Evolutionary conservation across 2,888 invertebrate species (phyloP).

Genomic region (Cephus sareptanus): DNA sequence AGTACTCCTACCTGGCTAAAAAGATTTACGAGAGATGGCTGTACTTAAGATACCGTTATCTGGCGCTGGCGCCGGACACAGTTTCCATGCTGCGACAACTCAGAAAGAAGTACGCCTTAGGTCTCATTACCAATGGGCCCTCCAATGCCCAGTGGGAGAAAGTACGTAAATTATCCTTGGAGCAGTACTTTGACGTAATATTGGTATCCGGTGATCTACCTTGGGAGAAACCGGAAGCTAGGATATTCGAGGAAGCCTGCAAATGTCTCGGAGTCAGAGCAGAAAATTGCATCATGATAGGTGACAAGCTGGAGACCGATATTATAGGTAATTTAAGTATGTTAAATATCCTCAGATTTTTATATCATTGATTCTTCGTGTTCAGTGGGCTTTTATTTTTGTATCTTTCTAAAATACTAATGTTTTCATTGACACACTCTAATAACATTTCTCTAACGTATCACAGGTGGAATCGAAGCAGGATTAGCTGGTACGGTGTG

Average conservation of each 20-base stretch:
- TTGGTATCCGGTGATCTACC: conserved; percentile 86
- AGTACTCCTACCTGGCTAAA: conserved; percentile 77
- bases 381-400: neutral
- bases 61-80: conserved; percentile 77
- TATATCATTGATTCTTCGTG: neutral
- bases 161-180: conserved; percentile 76
- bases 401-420: no score
- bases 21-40: conserved; percentile 83
- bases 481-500: conserved; percentile 83
- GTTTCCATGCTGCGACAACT: conserved; percentile 76
- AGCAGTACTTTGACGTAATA: conserved; percentile 81
- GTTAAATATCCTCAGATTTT: neutral
- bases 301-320: conserved; percentile 89
- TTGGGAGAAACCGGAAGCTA: conserved; percentile 87
- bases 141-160: conserved; percentile 92
- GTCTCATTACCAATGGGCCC: conserved; percentile 87
- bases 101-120: conserved; percentile 80
- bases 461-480: conserved; percentile 79
- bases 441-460: neutral
- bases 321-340: conserved; percentile 69
- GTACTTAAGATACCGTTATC: conserved; percentile 80
- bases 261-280: conserved; percentile 80
- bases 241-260: conserved; percentile 86
- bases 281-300: conserved; percentile 84
- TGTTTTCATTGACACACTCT: neutral